A percentile compares a stretch with the other conserved stretches of the same genome.
Evolutionary conservation across 2,113 vertebrate species (phyloP).

Genomic region (Crocuta crocuta): DNA sequence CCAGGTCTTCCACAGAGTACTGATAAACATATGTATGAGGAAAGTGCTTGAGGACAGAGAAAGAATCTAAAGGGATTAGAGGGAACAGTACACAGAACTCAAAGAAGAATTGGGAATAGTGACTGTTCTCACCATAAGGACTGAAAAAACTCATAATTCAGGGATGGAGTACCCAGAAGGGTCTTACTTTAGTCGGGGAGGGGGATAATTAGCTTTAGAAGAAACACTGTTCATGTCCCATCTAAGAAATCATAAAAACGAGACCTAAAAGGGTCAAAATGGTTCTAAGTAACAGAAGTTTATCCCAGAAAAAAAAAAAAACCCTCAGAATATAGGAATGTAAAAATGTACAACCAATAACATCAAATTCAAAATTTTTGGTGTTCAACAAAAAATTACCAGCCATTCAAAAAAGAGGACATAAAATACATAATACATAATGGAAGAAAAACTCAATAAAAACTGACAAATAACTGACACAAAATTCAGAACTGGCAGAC

Average conservation of each 20-base stretch:
- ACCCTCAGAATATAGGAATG: neutral
- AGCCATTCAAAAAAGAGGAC: neutral
- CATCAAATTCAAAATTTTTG: neutral
- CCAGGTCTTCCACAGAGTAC: neutral
- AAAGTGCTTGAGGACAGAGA: neutral
- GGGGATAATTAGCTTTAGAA: neutral
- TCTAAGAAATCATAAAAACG: neutral
- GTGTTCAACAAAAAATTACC: neutral
- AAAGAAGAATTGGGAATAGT: neutral
- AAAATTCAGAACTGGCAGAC: neutral
- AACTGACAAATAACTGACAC: neutral
- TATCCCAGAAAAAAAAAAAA: neutral
- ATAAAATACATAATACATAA: neutral
- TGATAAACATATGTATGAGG: neutral
- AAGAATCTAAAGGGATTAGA: neutral
- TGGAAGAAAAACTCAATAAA: conserved; percentile 15
- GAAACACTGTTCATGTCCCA: neutral
- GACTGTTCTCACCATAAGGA: neutral
- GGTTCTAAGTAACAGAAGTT: neutral
- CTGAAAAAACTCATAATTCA: neutral
- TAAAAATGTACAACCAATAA: neutral
- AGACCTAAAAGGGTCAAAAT: neutral
- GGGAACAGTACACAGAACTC: neutral
- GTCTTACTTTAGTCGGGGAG: neutral
- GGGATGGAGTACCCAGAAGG: neutral